These are phyloP conservation scores for Pterocles gutturalis DNA, from an alignment of 2,113 vertebrate genomes.

Conservation along the genomic window DNA sequence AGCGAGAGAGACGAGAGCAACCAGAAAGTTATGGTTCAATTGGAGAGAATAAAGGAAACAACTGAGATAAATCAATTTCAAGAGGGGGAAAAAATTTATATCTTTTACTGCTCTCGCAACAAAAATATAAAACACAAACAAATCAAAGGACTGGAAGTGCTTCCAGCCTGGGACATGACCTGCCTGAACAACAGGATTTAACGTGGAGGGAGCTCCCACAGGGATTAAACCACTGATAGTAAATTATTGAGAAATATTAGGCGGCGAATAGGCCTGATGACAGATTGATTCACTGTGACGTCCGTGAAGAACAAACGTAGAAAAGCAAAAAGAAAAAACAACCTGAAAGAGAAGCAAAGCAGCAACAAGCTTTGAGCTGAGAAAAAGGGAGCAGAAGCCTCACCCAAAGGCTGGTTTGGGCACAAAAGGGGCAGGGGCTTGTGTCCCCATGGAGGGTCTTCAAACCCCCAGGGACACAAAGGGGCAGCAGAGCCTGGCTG, in stretches of 20 bases:
- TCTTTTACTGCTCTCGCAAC: constrained; percentile 43
- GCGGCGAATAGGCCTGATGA: neutral
- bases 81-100: neutral
- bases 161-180: constrained; percentile 41
- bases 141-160: constrained; percentile 54
- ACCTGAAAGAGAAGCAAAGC: neutral
- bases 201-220: constrained; percentile 24
- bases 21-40: constrained; percentile 8
- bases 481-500: accelerated
- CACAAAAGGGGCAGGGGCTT: neutral
- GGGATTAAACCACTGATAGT: constrained; percentile 40
- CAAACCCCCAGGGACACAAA: neutral
- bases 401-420: neutral
- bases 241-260: constrained; percentile 73
- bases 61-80: constrained; percentile 23
- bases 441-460: neutral
- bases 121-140: constrained; percentile 58
- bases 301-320: neutral
- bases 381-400: neutral
- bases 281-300: neutral
- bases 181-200: constrained; percentile 46
- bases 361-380: accelerated
- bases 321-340: neutral
- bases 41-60: constrained; percentile 43
- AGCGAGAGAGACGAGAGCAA: neutral